phyloP scores from a whole-genome alignment of 37 sponge, comb jelly and placozoan genomes.

The Haliclona indistincta region DNA sequence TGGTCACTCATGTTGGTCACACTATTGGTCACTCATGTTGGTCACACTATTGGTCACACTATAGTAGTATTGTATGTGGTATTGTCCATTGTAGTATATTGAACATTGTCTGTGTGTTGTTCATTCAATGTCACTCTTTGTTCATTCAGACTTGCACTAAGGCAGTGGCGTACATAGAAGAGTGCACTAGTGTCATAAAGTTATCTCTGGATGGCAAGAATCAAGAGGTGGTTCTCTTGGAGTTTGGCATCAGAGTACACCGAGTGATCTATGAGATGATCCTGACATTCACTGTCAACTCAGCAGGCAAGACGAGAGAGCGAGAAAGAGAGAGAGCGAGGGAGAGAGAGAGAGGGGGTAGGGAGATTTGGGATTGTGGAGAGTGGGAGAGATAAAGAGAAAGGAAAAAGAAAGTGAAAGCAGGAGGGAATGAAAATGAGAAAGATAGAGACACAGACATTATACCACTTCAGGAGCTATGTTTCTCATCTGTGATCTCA shows the following conservation, averaged over 20 bases:
- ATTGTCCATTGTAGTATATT: neutral
- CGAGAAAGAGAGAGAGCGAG: neutral
- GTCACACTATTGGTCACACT: too few relatives aligned
- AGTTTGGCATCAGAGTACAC: slow-evolving; percentile 84
- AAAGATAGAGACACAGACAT: neutral
- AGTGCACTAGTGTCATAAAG: slow-evolving; percentile 37
- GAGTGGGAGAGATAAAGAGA: too few relatives aligned
- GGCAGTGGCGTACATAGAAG: slow-evolving; percentile 43
- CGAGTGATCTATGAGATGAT: slow-evolving; percentile 77
- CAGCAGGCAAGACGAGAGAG: slow-evolving; percentile 31
- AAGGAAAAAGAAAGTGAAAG: too few relatives aligned
- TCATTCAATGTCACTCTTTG: neutral
- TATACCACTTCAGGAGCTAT: slow-evolving; percentile 76
- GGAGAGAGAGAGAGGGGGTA: neutral
- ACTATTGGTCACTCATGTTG: too few relatives aligned
- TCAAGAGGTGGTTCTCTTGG: slow-evolving; percentile 55
- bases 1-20: too few relatives aligned
- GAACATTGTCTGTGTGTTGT: neutral
- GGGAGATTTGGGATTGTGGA: too few relatives aligned
- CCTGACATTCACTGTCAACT: slow-evolving; percentile 67
- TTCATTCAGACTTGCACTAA: slow-evolving; percentile 62
- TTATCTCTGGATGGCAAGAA: slow-evolving; percentile 89
- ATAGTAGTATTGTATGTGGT: too few relatives aligned
- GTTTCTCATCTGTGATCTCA: slow-evolving; percentile 81
- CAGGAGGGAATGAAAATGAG: neutral